Base-by-base conservation (phyloP, 2,888 invertebrate species). In the Standfussiana lucernea region DNA sequence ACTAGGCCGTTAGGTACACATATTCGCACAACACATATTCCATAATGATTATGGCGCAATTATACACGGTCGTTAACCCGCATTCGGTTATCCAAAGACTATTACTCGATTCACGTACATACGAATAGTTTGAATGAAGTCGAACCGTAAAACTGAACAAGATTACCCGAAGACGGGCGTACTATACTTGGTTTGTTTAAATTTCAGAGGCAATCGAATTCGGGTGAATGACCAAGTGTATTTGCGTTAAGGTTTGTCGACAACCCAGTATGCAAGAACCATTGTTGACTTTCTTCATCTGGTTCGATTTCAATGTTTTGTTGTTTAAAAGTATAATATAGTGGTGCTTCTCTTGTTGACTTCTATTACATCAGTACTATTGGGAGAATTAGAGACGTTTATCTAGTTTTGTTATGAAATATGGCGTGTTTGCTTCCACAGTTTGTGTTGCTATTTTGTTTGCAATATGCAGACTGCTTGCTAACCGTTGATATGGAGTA, bases 331-430 rank as follows among this genome's bases (percentile, higher is more conserved):
- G n/a, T n/a, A n/a, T 32, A 45, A 3, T 42, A 5, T 4, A 24
- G 32, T 69, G 53, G 35, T 7, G 45, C 82, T 83, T 68, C 83
- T 71, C 5, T 6, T 8, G 0, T 47, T 40, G 35, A 40, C 47
- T 56, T 73, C 0, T 21, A 15, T 35, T 11, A 13, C 1, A 64
- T 2, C 28, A 50, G 18, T 56, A 28, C 64, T 45, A 73, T 62
- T 65, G 1, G 13, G 56, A 40, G 56, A 82, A 79, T 79, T 72
- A 71, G 61, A 67, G 45, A 75, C 64, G 75, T 72, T 50, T 67
- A 50, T 50, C 42, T 45, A 82, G 70, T 78, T 75, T 67, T 61
- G 67, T 74, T 75, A 64, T 69, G 71, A 83, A 79, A 72, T 72
- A 68, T 53, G 42, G 45, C 28, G 13, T 72, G 45, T 83, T 70